Percentiles rank a stretch among this genome's conserved stretches.
phyloP scores from a whole-genome alignment of 2,888 invertebrate genomes.

The Lymantria monacha region DNA sequence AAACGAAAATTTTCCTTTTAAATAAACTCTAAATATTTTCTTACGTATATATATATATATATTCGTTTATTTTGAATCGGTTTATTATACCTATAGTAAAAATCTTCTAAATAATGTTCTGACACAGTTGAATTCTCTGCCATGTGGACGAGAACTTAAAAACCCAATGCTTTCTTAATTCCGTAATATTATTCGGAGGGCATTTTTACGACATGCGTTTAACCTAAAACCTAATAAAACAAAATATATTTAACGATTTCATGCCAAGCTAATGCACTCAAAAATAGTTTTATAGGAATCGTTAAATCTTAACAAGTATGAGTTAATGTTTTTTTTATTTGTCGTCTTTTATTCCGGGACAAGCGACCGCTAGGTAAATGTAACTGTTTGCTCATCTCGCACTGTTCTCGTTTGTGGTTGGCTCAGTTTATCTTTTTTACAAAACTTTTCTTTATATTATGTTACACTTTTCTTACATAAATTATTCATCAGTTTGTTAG shows the following conservation, averaged over 20 bases:
- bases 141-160: neutral
- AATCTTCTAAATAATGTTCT: no score
- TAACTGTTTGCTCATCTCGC: neutral
- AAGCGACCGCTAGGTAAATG: neutral
- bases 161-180: neutral
- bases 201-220: slow-evolving; percentile 29
- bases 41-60: no score
- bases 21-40: no score
- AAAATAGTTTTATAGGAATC: slow-evolving; percentile 58
- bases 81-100: no score
- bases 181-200: slow-evolving; percentile 15
- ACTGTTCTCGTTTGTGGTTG: no score
- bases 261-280: slow-evolving; percentile 35
- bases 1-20: no score
- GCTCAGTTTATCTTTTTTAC: no score
- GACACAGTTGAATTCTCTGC: no score
- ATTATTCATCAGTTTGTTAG: no score
- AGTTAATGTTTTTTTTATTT: slow-evolving; percentile 22
- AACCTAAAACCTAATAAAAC: slow-evolving; percentile 19
- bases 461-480: no score
- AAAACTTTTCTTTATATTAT: no score
- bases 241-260: slow-evolving; percentile 21
- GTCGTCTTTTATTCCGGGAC: slow-evolving; percentile 11
- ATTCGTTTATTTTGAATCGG: no score
- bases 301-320: slow-evolving; percentile 32